Percentiles rank a stretch among this genome's conserved stretches.
Conservation (phyloP, 2,888 invertebrate species). For the Orthonevra nobilis region DNA sequence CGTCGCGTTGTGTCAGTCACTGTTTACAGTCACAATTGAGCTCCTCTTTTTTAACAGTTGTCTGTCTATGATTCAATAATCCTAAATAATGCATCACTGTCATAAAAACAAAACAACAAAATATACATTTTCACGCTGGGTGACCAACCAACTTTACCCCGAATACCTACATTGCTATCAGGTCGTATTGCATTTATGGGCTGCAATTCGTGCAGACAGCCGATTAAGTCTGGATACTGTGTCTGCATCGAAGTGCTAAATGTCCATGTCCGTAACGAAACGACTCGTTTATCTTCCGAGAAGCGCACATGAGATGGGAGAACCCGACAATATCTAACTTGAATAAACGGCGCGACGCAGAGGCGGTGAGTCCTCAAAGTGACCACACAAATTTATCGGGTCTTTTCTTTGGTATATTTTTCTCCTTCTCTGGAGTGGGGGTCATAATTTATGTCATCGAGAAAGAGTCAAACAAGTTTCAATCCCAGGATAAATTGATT, state of each 20-base stretch:
- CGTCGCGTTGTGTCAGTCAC: background rate
- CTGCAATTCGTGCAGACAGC: conserved; percentile 50
- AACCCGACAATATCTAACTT: no score
- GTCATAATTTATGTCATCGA: conserved; percentile 61
- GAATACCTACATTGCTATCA: background rate
- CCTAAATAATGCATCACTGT: conserved; percentile 14
- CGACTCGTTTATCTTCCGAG: conserved; percentile 44
- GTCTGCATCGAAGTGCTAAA: conserved; percentile 53
- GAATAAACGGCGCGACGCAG: no score
- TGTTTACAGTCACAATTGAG: conserved; percentile 17
- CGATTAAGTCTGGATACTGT: conserved; percentile 34
- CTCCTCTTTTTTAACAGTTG: no score
- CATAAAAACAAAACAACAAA: conserved; percentile 6
- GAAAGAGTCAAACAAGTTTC: conserved; percentile 57
- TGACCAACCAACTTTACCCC: background rate
- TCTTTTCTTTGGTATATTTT: background rate
- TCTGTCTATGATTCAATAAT: no score
- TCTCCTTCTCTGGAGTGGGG: conserved; percentile 4
- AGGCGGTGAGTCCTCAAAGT: conserved; percentile 54
- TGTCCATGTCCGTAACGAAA: conserved; percentile 31
- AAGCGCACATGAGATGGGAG: no score
- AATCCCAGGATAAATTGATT: conserved; percentile 53
- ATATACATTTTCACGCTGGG: conserved; percentile 15
- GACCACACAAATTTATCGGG: conserved; percentile 53
- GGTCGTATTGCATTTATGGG: background rate